Evolutionary conservation across 2,113 vertebrate species (phyloP), one percentile per base, ranked within the genome.

Genomic region (Poeciliopsis retropinna): DNA sequence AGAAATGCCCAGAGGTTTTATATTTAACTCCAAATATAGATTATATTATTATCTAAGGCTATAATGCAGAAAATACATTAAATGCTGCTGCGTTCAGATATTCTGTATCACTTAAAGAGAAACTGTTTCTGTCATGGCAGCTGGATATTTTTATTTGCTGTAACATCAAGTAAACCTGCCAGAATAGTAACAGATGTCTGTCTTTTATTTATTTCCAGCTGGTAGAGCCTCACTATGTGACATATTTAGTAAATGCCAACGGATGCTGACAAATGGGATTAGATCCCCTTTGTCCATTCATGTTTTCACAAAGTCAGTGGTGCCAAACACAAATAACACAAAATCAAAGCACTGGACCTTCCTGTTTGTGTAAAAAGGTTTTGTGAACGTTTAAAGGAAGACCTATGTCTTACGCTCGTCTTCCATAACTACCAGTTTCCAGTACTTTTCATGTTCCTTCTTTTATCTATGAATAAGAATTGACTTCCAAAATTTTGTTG

Each of bases 91-190:
- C 25, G 5, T 72, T 70, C 64, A 41, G 54, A 57, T 87, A 54
- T 64, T 62, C 37, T 0, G 0, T 37, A 71, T 78, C 47, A 66
- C 44, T 62, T 68, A 31, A 47, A 64, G 60, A 85, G 32, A 14
- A 80, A 78, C 60, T 79, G 65, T 76, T 80, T 34, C 28, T 80
- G 72, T 79, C 78, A 44, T 60, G 73, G 79, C 79, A 87, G 79
- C 75, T 85, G 79, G 44, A 72, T 81, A 64, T 69, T 79, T 77
- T 72, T 44, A 77, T 90, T 87, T 91, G 73, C 64, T 22, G 11
- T 68, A 74, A 69, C 70, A 82, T 76, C 74, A 73, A 95, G 93
- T 94, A 94, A 94, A 95, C 57, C 82, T 87, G 88, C 83, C 86
- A 88, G 84, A 77, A 77, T 73, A 70, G 77, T 51, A n/a, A 83